A percentile compares a stretch with the other conserved stretches of the same genome.
These are phyloP conservation scores for Drosophila burlai DNA, from an alignment of 1,140 invertebrate genomes.

Conservation along the genomic window DNA sequence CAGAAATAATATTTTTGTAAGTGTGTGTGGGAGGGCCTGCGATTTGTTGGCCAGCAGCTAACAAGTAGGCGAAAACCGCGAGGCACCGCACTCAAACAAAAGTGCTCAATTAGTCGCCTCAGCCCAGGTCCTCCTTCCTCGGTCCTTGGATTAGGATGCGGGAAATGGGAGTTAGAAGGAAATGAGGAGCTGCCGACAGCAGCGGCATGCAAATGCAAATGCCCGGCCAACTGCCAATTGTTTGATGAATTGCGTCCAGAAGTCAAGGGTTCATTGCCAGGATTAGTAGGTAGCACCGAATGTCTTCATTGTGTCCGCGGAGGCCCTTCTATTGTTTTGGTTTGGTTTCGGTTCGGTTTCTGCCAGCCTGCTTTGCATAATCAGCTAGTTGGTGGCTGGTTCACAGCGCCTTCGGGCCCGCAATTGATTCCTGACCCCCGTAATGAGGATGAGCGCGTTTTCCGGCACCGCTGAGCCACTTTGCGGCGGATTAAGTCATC, in stretches of 20 bases:
- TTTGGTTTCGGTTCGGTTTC: conserved; percentile 4
- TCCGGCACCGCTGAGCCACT: conserved; percentile 43
- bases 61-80: conserved; percentile 76
- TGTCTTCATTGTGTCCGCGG: conserved; percentile 52
- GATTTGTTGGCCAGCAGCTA: conserved; percentile 46
- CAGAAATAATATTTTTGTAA: neutral
- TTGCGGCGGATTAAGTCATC: conserved; percentile 58
- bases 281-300: conserved; percentile 61
- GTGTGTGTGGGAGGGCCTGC: conserved; percentile 33
- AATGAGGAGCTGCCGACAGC: conserved; percentile 26
- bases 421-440: conserved; percentile 64
- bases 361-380: conserved; percentile 47
- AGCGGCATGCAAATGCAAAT: conserved; percentile 55
- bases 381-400: conserved; percentile 25
- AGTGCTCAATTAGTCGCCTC: conserved; percentile 76
- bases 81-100: conserved; percentile 66
- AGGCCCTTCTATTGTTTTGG: conserved; percentile 9
- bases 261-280: conserved; percentile 64
- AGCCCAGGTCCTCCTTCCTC: neutral
- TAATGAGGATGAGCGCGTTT: conserved; percentile 52
- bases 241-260: conserved; percentile 61
- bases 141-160: conserved; percentile 30
- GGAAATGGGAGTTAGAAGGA: conserved; percentile 3
- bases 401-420: conserved; percentile 28
- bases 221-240: conserved; percentile 60